Evolutionary conservation across 2,888 invertebrate genomes (phyloP).

Genomic region (Dicyrtoma fusca): DNA sequence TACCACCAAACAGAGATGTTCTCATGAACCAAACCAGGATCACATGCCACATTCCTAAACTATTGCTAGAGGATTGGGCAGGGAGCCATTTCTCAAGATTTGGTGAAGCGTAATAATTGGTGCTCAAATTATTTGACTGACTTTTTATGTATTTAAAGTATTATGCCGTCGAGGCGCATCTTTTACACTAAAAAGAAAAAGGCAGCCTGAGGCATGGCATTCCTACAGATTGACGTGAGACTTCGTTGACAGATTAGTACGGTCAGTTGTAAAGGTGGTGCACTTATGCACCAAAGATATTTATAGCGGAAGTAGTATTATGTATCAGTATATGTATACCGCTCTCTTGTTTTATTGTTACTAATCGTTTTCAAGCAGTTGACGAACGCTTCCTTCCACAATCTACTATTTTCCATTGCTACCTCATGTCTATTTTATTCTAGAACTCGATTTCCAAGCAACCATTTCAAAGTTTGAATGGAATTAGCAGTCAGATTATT

Average conservation of each 20-base stretch:
- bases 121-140: conserved; percentile 28
- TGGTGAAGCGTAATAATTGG: conserved; percentile 21
- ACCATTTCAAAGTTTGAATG: too few relatives aligned
- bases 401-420: not conserved
- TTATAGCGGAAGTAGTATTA: not conserved
- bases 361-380: not conserved
- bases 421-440: too few relatives aligned
- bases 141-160: conserved; percentile 12
- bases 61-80: conserved; percentile 15
- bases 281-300: not conserved
- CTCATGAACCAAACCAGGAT: too few relatives aligned
- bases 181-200: conserved; percentile 51
- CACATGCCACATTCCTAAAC: conserved; percentile 23
- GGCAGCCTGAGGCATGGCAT: conserved; percentile 52
- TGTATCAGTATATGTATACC: not conserved
- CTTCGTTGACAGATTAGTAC: conserved; percentile 18
- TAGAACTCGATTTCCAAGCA: too few relatives aligned
- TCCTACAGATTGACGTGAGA: conserved; percentile 6
- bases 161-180: conserved; percentile 52
- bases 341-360: not conserved
- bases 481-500: too few relatives aligned
- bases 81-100: conserved; percentile 7
- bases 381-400: not conserved
- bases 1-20: too few relatives aligned
- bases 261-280: conserved; percentile 16